Evolutionary conservation across 1,140 invertebrate species (phyloP).

Genomic region (Magallana angulata): DNA sequence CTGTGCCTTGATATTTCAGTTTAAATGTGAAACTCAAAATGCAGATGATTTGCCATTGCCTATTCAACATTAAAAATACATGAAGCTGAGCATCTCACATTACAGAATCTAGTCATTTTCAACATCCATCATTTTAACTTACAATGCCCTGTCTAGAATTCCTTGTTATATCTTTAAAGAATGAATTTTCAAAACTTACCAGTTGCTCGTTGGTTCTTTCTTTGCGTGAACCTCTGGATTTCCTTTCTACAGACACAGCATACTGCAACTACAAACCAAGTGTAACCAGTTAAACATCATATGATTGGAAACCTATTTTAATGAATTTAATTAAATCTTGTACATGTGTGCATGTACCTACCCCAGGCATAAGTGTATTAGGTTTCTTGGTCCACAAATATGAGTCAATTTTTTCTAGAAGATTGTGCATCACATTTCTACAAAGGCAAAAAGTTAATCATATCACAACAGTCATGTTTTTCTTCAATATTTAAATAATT

Average conservation of each 20-base stretch:
- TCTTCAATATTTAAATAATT: too few species aligned
- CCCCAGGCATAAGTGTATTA: slow-evolving; percentile 69
- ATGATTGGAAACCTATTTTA: background rate
- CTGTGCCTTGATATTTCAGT: too few species aligned
- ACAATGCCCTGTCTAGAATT: too few species aligned
- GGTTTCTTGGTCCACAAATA: slow-evolving; percentile 73
- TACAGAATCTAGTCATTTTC: too few species aligned
- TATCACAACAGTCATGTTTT: background rate
- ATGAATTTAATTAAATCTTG: background rate
- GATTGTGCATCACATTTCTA: slow-evolving; percentile 66
- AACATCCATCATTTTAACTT: too few species aligned
- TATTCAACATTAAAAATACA: too few species aligned
- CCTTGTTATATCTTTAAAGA: too few species aligned
- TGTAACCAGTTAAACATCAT: background rate
- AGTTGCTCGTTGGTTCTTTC: background rate
- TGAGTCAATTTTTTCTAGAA: slow-evolving; percentile 72
- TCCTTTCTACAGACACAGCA: slow-evolving; percentile 40
- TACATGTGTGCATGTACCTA: slow-evolving; percentile 44
- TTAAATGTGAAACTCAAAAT: too few species aligned
- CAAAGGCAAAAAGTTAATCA: background rate
- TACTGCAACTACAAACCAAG: slow-evolving; percentile 27
- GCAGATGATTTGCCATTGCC: too few species aligned
- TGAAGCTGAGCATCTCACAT: too few species aligned
- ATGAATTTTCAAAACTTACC: background rate
- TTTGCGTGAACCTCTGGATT: background rate